Conservation (phyloP, 2,113 vertebrate species). For the Enhydra lutris region DNA sequence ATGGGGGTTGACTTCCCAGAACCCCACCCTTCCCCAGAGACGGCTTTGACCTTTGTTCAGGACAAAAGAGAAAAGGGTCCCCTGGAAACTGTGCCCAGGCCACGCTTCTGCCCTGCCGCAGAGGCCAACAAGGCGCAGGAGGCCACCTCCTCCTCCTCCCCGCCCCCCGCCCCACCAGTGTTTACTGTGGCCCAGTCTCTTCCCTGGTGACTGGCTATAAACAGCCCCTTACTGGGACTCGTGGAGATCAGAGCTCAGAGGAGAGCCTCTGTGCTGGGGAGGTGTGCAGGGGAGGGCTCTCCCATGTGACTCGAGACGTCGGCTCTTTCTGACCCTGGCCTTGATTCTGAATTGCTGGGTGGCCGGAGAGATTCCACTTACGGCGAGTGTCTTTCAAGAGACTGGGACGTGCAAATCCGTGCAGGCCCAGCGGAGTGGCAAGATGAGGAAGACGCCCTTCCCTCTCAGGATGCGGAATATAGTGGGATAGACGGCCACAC, state of each 20-base stretch:
- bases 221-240: background rate
- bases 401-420: background rate
- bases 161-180: fast-evolving
- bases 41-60: background rate
- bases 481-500: background rate
- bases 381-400: background rate
- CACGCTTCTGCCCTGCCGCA: fast-evolving
- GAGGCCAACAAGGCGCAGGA: fast-evolving
- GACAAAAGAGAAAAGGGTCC: background rate
- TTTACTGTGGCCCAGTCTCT: background rate
- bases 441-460: background rate
- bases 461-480: background rate
- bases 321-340: background rate
- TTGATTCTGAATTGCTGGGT: background rate
- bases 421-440: fast-evolving
- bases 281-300: background rate
- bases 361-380: background rate
- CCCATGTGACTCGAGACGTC: too few species aligned
- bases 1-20: background rate
- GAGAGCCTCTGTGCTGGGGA: background rate
- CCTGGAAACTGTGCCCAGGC: background rate
- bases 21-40: background rate
- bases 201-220: background rate
- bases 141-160: too few species aligned
- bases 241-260: background rate